phyloP scores from a whole-genome alignment of 2,888 invertebrate species.

The Empis livida region DNA sequence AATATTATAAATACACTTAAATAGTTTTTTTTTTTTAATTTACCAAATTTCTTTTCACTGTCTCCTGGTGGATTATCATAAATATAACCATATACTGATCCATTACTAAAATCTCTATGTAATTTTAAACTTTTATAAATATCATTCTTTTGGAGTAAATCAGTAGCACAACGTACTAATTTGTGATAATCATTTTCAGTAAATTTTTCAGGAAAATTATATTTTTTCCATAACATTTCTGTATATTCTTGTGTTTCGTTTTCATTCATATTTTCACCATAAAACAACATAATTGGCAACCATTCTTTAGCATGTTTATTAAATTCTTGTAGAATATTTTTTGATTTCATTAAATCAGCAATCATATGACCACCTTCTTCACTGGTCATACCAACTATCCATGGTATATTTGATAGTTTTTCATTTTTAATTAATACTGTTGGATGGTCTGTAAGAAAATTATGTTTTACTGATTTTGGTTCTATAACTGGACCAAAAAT shows the following conservation, averaged over 20 bases:
- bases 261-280: no score
- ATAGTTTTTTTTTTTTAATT: no score
- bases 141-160: background rate
- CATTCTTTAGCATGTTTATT: no score
- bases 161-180: background rate
- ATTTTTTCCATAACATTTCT: no score
- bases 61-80: background rate
- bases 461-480: slow-evolving; percentile 32
- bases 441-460: slow-evolving; percentile 52
- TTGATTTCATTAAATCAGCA: no score
- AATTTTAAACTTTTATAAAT: background rate
- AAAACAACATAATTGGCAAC: no score
- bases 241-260: no score
- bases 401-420: slow-evolving; percentile 45
- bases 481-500: slow-evolving; percentile 56
- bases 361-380: background rate
- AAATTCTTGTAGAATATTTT: no score
- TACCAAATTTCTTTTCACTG: no score
- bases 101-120: background rate
- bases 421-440: slow-evolving; percentile 43
- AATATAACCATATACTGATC: background rate
- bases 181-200: background rate
- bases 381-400: background rate
- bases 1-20: no score
- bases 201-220: no score